Percentiles rank a stretch among this genome's conserved stretches.
These are phyloP conservation scores for Melangyna quadrimaculata DNA, from an alignment of 2,888 invertebrate genomes.

Conservation along the genomic window DNA sequence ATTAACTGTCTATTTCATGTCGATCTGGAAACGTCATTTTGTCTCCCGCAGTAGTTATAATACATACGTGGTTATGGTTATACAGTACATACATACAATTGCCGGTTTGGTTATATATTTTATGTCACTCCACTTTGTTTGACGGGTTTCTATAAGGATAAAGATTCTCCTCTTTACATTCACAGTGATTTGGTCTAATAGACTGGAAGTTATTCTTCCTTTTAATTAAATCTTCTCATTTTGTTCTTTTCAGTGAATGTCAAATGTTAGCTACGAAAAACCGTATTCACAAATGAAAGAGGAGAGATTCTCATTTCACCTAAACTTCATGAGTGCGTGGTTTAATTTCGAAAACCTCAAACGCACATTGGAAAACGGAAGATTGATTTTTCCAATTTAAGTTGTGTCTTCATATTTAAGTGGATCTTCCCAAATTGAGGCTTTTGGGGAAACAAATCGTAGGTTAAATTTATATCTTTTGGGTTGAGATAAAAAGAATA, in stretches of 20 bases:
- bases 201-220: neutral
- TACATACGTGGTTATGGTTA: too few species aligned
- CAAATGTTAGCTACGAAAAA: neutral
- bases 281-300: neutral
- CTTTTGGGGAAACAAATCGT: neutral
- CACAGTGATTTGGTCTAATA: neutral
- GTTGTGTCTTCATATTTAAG: neutral
- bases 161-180: neutral
- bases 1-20: neutral
- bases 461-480: neutral
- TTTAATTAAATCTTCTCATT: slow-evolving; percentile 1
- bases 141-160: neutral
- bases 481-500: too few species aligned
- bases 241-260: neutral
- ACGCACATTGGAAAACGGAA: neutral
- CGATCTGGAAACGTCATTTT: neutral
- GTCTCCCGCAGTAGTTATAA: neutral
- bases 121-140: neutral
- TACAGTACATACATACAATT: too few species aligned
- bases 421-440: neutral
- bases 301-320: neutral
- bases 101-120: neutral
- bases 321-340: neutral
- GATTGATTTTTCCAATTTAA: neutral
- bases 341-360: neutral